Evolutionary conservation across 1,140 invertebrate species (phyloP).

Genomic region (Apis florea): DNA sequence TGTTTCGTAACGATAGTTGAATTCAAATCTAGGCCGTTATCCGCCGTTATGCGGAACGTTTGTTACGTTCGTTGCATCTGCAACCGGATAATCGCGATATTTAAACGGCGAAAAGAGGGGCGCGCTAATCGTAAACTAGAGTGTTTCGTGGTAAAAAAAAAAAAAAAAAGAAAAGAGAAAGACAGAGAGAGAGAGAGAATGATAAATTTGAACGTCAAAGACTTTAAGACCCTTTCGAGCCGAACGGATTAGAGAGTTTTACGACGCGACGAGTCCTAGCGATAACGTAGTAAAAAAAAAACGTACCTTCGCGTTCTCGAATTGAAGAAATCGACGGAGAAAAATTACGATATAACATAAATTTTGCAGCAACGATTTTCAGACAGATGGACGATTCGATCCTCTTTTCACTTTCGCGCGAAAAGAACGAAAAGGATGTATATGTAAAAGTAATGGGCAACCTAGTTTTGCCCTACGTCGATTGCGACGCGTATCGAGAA

Average conservation of each 20-base stretch:
- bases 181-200: constrained; percentile 7
- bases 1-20: background rate
- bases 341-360: too few relatives aligned
- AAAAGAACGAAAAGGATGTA: too few relatives aligned
- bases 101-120: background rate
- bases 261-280: constrained; percentile 30
- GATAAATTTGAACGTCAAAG: background rate
- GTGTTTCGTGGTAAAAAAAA: constrained; percentile 4
- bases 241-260: constrained; percentile 50
- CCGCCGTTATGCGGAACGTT: background rate
- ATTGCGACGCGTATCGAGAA: background rate
- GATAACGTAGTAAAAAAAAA: constrained; percentile 34
- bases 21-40: background rate
- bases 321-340: too few relatives aligned
- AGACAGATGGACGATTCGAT: too few relatives aligned
- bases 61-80: background rate
- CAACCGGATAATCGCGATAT: background rate
- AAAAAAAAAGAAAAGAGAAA: constrained; percentile 1
- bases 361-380: too few relatives aligned
- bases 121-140: constrained; percentile 3
- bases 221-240: constrained; percentile 31
- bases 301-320: background rate
- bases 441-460: too few relatives aligned
- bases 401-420: too few relatives aligned
- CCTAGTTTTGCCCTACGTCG: background rate